Evolutionary conservation across 92 coral and sea anemone genomes (phyloP).

Genomic region (Parazoanthus swiftii): DNA sequence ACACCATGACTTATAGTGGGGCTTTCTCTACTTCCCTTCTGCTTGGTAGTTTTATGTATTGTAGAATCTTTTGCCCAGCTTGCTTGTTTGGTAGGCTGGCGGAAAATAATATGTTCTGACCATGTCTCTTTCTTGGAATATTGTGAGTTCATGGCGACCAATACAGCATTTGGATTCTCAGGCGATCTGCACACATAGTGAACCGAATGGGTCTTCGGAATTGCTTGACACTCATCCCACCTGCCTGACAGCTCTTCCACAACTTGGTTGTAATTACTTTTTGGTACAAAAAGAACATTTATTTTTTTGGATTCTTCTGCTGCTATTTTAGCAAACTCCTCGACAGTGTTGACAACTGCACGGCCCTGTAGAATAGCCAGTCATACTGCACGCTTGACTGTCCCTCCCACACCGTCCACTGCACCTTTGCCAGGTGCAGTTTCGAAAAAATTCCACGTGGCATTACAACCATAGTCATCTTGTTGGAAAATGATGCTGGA

Average conservation of each 20-base stretch:
- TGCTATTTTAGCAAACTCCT: constrained; percentile 37
- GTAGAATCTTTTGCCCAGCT: constrained; percentile 14
- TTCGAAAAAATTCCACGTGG: constrained; percentile 52
- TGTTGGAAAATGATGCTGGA: constrained; percentile 27
- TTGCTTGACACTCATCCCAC: constrained; percentile 26
- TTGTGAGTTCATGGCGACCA: constrained; percentile 30
- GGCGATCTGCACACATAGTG: constrained; percentile 36
- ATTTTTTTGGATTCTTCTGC: constrained; percentile 34
- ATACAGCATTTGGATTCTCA: constrained; percentile 13
- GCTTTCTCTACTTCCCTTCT: constrained; percentile 13
- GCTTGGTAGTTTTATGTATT: background rate
- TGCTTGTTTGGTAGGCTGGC: background rate
- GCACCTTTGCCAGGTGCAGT: constrained; percentile 62
- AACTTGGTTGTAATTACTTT: constrained; percentile 24
- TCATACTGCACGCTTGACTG: constrained; percentile 47
- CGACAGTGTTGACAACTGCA: constrained; percentile 53
- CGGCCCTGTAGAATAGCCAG: constrained; percentile 47
- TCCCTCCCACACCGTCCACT: constrained; percentile 55
- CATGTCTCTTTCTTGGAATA: constrained; percentile 22
- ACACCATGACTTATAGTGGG: constrained; percentile 24
- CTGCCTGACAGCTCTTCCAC: constrained; percentile 37
- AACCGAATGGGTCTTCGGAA: constrained; percentile 24
- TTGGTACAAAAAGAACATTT: constrained; percentile 26
- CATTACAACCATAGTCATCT: constrained; percentile 41
- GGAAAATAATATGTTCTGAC: constrained; percentile 22